phyloP scores from a whole-genome alignment of 1,140 invertebrate genomes.

The Mylabris phalerata region DNA sequence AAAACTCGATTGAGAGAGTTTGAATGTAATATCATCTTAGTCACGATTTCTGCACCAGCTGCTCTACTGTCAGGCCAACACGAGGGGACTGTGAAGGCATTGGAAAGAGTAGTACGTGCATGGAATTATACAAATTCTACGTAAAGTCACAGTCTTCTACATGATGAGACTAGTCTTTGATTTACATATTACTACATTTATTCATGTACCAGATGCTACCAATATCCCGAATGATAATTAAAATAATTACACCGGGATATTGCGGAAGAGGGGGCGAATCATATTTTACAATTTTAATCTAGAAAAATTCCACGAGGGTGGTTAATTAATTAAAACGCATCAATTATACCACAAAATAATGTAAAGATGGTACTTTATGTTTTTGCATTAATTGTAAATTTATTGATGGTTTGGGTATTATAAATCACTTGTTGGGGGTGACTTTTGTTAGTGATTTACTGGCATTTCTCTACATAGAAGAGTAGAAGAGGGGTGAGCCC shows the following conservation, averaged over 20 bases:
- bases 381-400: conserved; percentile 16
- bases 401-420: conserved; percentile 5
- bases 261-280: background rate
- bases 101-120: conserved; percentile 23
- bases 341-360: no score
- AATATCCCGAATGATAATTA: conserved; percentile 13
- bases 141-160: conserved; percentile 6
- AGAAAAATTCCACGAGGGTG: no score
- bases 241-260: conserved; percentile 2
- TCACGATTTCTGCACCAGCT: conserved; percentile 33
- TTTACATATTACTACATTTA: conserved; percentile 26
- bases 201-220: conserved; percentile 22
- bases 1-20: conserved; percentile 13
- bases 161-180: conserved; percentile 17
- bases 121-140: conserved; percentile 18
- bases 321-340: no score
- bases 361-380: no score
- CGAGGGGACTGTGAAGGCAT: conserved; percentile 22
- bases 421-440: conserved; percentile 20
- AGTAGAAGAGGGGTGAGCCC: conserved; percentile 21
- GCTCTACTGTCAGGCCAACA: background rate
- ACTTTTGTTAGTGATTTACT: conserved; percentile 12
- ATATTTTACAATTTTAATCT: no score
- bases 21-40: conserved; percentile 26
- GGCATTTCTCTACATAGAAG: background rate